Evolutionary conservation across 2,797 vertebrate species (phyloP), one percentile per base, ranked within the genome.

Genomic region (Neosilurus hyrtlii): DNA sequence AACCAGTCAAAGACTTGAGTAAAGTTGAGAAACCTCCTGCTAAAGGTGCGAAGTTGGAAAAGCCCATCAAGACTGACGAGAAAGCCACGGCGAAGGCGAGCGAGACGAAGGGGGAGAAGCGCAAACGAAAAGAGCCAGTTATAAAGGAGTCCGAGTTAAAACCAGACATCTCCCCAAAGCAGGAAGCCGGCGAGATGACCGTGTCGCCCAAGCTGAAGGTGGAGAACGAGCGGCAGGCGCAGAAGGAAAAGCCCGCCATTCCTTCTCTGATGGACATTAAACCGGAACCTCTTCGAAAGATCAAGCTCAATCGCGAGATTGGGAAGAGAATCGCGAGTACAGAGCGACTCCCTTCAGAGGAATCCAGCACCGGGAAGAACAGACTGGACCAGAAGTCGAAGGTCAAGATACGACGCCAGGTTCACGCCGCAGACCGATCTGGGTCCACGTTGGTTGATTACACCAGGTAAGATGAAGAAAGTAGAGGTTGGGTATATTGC

Each of bases 271-370:
- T 93, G 78, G 88, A 89, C 43, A 94, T 97, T 52, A 95, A 95
- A 85, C 89, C 90, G 65, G 93, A 93, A 82, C 95, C 96, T 0
- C 93, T 94, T 84, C 97, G 96, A 89, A 99, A 98, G 91, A 99
- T 98, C 83, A 98, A 97, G 89, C 96, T 99, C 63, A 99, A 96
- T 89, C 92, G 95, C 88, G 97, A 99, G 86, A 95, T 95, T 16
- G 94, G 94, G 20, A 96, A 96, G 80, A 95, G 94, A 87, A 95
- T 92, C 22, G 88, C 92, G 79, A 93, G 90, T 51, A 84, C 86
- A 3, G 94, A 94, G 84, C 92, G 90, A 0, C 24, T 89, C 0
- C 85, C 88, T 79, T 87, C 83, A 15, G 96, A 97, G 85, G 93
- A 94, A 2, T 51, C 86, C 8, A 93, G 92, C 81, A 78, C 88